Base-by-base conservation (phyloP, 2,797 vertebrate genomes). In the Coccyzus lansbergi region DNA sequence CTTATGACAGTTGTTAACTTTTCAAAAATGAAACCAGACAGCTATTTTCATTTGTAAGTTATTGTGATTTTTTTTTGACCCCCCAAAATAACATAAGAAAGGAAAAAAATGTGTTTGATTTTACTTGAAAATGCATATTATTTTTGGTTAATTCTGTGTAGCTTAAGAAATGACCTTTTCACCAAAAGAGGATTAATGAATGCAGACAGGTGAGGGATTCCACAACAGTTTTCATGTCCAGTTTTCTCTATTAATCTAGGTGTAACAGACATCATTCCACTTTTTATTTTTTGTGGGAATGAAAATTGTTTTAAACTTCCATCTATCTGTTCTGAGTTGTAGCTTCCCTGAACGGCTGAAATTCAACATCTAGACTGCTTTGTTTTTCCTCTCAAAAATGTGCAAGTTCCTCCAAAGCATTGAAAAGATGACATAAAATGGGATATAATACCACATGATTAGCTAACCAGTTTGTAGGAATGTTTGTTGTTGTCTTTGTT, bases 231-330 rank as follows among this genome's bases (percentile, higher is more conserved):
- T 12, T 67, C 20, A 15, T 21, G 36, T 20, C n/a, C 3, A 14
- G 5, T 46, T 72, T 49, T n/a, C 28, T n/a, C 24, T 51, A 7
- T 4, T 42, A 59, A 48, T 77, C 13, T 52, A 64, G 22, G 24
- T 44, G 44, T 19, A 33, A 58, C 24, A 70, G 28, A 65, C 7
- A 11, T 25, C 9, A 72, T 42, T 26, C 7, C 19, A n/a, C 1
- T 0, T 53, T 53, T 29, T 31, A 21, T 33, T 9, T 18, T 9
- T 3, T 2, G 11, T n/a, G 3, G 6, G 5, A 81, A 29, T 44
- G 2, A 76, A 67, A 68, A 34, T 24, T 53, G 1, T 49, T 52
- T 67, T 48, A 38, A 59, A 71, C 14, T 29, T 11, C 7, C 3
- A 7, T 40, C 21, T 83, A 12, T 24, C 4, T 52, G 8, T 65